A percentile compares a stretch with the other conserved stretches of the same genome.
Conservation (phyloP, 2,888 invertebrate species). For the Penaeus monodon region DNA sequence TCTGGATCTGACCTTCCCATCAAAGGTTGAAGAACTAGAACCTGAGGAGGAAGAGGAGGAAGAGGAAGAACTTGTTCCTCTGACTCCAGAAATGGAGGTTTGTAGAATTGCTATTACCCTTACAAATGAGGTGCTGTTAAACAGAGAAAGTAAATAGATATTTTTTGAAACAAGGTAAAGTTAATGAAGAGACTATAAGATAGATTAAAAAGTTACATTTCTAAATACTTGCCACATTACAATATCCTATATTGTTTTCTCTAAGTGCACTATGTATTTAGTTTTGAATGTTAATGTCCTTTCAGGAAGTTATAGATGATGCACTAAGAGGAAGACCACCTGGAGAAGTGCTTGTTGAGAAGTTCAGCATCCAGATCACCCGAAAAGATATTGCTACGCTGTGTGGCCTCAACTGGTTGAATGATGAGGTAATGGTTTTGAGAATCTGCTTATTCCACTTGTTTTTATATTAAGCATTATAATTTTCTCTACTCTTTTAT, state of each 20-base stretch:
- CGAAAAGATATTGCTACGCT: slow-evolving; percentile 87
- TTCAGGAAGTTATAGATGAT: slow-evolving; percentile 67
- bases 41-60: slow-evolving; percentile 71
- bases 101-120: slow-evolving; percentile 67
- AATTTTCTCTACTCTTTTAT: neutral
- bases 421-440: slow-evolving; percentile 77
- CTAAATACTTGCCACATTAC: too few relatives aligned
- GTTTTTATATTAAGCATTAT: neutral
- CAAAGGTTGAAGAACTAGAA: slow-evolving; percentile 21
- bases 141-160: too few relatives aligned
- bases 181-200: too few relatives aligned
- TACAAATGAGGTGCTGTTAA: too few relatives aligned
- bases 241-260: too few relatives aligned
- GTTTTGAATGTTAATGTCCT: too few relatives aligned
- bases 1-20: slow-evolving; percentile 44
- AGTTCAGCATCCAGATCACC: slow-evolving; percentile 76
- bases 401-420: slow-evolving; percentile 89
- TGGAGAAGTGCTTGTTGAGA: slow-evolving; percentile 77
- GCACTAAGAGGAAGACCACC: slow-evolving; percentile 72
- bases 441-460: too few relatives aligned
- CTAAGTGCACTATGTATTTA: too few relatives aligned
- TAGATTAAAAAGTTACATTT: too few relatives aligned
- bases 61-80: slow-evolving; percentile 74
- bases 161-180: too few relatives aligned
- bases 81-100: slow-evolving; percentile 79